phyloP scores from a whole-genome alignment of 2,888 invertebrate species.

The Gymnosoma rotundatum region DNA sequence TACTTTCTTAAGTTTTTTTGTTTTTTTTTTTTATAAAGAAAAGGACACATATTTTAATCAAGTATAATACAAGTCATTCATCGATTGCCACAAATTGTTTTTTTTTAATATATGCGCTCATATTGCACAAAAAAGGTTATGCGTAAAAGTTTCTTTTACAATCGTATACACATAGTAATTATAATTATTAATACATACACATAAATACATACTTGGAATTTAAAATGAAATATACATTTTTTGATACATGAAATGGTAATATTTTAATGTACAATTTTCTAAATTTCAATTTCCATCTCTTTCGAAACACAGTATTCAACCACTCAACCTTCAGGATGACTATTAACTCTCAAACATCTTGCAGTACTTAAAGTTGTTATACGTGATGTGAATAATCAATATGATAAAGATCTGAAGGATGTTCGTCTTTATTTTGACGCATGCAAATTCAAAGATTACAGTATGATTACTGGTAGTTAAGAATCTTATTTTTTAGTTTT shows the following conservation, averaged over 20 bases:
- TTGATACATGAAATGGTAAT: background rate
- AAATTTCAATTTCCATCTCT: background rate
- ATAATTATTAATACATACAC: too few species aligned
- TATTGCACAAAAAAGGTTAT: too few species aligned
- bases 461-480: slow-evolving; percentile 79
- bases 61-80: too few species aligned
- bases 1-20: too few species aligned
- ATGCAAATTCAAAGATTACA: slow-evolving; percentile 80
- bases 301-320: background rate
- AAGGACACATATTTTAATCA: too few species aligned
- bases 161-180: too few species aligned
- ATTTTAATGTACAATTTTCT: background rate
- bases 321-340: slow-evolving; percentile 34
- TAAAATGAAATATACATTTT: background rate
- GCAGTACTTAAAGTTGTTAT: slow-evolving; percentile 70
- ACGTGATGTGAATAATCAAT: slow-evolving; percentile 80
- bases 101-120: too few species aligned
- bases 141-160: too few species aligned
- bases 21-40: too few species aligned
- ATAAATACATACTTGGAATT: background rate
- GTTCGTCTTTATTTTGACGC: slow-evolving; percentile 73
- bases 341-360: slow-evolving; percentile 45
- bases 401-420: slow-evolving; percentile 77
- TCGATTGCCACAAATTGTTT: too few species aligned
- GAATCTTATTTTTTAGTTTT: slow-evolving; percentile 45